Evolutionary conservation across 2,113 vertebrate species (phyloP), one percentile per base, ranked within the genome.

Genomic region (Macroglossus sobrinus): DNA sequence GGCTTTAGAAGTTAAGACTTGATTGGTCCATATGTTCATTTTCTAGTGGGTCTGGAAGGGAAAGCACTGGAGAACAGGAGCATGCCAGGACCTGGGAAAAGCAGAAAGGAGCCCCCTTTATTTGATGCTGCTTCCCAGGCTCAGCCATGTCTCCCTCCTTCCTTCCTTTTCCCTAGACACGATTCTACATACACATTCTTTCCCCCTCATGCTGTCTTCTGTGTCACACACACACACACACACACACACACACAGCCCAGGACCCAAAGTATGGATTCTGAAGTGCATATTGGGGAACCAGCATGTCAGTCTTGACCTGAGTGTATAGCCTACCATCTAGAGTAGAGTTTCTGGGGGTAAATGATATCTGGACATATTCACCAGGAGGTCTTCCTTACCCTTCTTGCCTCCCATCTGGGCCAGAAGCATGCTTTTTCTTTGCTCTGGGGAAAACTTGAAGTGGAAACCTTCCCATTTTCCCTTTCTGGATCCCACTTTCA

Each of bases 1-100:
- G 91, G 78, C 88, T 97, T 97, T 97, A 80, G 72, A 96, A 94
- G 71, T 90, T 55, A 89, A 85, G 84, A 74, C 71, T 95, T 74
- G 88, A 94, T 82, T 92, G 72, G 61, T 26, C 75, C 84, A 68
- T 93, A 95, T 95, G 92, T 89, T 95, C 93, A 78, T 87, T 95
- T 69, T 93, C 16, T 88, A 59, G 47, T 75, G 94, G 72, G 68
- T 68, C 81, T 79, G 47, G 53, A 57, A 38, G 71, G 76, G 19
- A 69, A 81, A 84, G 63, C 82, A 30, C 57, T 79, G 55, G 75
- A 92, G 75, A 57, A 26, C 22, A 75, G 89, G 80, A 88, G 9
- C 57, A 89, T 90, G 47, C n/a, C 71, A 94, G 74, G 40, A n/a
- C 72, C 47, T 92, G 84, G 80, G 43, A 55, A 87, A 90, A 76